These are phyloP conservation scores for Fistularia commersonii DNA, from an alignment of 2,797 vertebrate genomes.

Conservation along the genomic window DNA sequence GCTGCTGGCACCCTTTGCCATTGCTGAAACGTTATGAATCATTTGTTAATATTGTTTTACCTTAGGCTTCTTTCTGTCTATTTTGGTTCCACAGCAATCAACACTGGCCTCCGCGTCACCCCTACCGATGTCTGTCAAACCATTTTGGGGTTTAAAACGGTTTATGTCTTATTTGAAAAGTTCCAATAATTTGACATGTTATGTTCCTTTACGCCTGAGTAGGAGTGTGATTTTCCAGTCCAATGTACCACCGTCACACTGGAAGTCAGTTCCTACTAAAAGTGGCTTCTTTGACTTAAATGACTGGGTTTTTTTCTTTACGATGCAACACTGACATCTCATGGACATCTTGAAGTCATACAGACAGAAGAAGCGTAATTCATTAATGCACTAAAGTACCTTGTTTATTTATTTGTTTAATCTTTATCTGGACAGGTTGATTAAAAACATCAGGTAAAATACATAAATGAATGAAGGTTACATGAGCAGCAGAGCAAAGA, in stretches of 20 bases:
- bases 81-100: constrained; percentile 57
- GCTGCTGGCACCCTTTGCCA: constrained; percentile 32
- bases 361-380: not conserved
- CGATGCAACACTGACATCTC: constrained; percentile 64
- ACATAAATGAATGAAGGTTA: too few relatives aligned
- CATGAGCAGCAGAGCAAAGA: not conserved
- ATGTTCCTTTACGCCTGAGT: constrained; percentile 46
- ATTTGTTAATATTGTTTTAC: constrained; percentile 61
- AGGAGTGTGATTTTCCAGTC: constrained; percentile 52
- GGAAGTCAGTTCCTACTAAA: not conserved
- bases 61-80: constrained; percentile 55
- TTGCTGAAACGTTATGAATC: constrained; percentile 49
- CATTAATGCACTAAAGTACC: not conserved
- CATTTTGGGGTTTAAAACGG: constrained; percentile 38
- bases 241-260: constrained; percentile 36
- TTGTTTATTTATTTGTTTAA: too few relatives aligned
- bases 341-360: constrained; percentile 37
- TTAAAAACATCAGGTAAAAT: too few relatives aligned
- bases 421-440: too few relatives aligned
- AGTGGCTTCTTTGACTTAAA: not conserved
- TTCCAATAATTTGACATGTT: constrained; percentile 57
- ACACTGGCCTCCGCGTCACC: constrained; percentile 48
- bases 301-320: not conserved
- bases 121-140: constrained; percentile 41
- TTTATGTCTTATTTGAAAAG: constrained; percentile 48